Evolutionary conservation across 2,888 invertebrate genomes (phyloP), one percentile per base, ranked within the genome.

Genomic region (Marasmarcha lunaedactyla): DNA sequence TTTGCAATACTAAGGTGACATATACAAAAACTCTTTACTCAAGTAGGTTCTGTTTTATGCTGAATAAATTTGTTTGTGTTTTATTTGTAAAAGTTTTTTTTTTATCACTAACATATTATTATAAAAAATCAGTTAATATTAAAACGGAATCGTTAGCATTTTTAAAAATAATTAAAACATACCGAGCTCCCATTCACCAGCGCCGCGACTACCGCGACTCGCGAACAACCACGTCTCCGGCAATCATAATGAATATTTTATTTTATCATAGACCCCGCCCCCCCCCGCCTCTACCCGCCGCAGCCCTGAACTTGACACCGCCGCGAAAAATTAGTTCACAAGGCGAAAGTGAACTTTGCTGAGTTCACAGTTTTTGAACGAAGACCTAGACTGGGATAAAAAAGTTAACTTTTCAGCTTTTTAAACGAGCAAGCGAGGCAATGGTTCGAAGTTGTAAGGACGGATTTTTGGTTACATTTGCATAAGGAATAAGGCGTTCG

Each of bases 201-300:
- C 40, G 38, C 35, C 42, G 25, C 37, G 42, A 65, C 55, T 63
- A 57, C 48, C 59, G 54, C 59, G 57, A 49, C 58, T 56, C 74
- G 72, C 71, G 73, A 71, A 64, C 66, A 71, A 65, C 63, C 71
- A 74, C 72, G 69, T 59, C n/a, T n/a, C 64, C 67, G 74, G 77
- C 74, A 76, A 78, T 79, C 76, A 79, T 83, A 79, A 83, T 81
- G 81, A 81, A 83, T 81, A 81, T 81, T 83, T 81, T 81, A 83
- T 79, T 81, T 78, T 77, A 78, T 79, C 78, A 76, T 72, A 76
- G 63, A 50, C 54, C 53, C 52, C 57, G 50, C 42, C 51, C 55
- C 50, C 51, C 53, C 47, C 44, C 27, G 47, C 36, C 46, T 14
- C 45, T 44, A 45, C 46, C 42, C 50, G 49, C 48, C 48, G 44